Percentiles rank a stretch among this genome's conserved stretches.
These are phyloP conservation scores for Microcebus griseorufus DNA, from an alignment of 2,113 vertebrate species.

Conservation along the genomic window DNA sequence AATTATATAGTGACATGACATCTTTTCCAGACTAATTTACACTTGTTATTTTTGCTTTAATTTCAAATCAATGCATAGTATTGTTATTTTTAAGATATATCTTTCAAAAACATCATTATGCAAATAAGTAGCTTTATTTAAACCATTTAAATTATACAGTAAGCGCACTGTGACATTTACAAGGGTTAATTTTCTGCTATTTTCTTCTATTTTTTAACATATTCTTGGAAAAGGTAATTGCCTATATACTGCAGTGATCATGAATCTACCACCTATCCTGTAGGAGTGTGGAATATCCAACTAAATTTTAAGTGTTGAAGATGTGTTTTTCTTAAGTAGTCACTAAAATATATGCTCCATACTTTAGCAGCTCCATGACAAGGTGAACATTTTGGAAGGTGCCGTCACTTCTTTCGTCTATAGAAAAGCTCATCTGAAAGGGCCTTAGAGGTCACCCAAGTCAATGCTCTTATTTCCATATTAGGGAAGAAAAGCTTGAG, in stretches of 20 bases:
- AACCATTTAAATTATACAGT: conserved; percentile 76
- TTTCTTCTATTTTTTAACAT: conserved; percentile 56
- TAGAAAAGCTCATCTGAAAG: not conserved
- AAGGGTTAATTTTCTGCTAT: conserved; percentile 61
- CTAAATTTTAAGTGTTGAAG: not conserved
- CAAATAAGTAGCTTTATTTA: conserved; percentile 80
- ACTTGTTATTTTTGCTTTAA: conserved; percentile 54
- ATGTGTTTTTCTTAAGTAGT: not conserved
- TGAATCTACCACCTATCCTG: not conserved
- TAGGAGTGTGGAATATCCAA: not conserved
- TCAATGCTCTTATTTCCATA: not conserved
- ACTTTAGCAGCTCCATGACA: not conserved
- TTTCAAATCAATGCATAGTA: conserved; percentile 67
- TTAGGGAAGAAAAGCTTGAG: not conserved
- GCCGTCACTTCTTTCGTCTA: not conserved
- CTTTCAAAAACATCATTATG: conserved; percentile 76
- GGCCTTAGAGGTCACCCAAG: not conserved
- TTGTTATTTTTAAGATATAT: conserved; percentile 71
- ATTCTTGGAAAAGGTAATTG: not conserved
- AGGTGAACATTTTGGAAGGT: not conserved
- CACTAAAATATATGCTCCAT: not conserved
- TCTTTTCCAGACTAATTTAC: conserved; percentile 35
- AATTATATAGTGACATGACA: conserved; percentile 6
- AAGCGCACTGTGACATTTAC: conserved; percentile 48
- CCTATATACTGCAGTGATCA: not conserved